A percentile compares a stretch with the other conserved stretches of the same genome.
These are phyloP conservation scores for Byasa hedistus DNA, from an alignment of 2,888 invertebrate genomes.

Conservation along the genomic window DNA sequence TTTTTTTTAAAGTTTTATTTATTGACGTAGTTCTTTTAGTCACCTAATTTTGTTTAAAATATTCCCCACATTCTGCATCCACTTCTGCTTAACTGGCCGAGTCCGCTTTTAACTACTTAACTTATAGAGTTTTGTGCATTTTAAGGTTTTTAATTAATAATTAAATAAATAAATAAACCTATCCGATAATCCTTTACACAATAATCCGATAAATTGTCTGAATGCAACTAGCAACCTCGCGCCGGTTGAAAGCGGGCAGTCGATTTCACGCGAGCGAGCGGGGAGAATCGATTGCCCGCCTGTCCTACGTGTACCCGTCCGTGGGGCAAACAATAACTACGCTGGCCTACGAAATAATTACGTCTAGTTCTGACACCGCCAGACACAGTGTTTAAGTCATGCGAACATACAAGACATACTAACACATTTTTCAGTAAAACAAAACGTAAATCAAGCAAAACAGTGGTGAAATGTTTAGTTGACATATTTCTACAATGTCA, in stretches of 20 bases:
- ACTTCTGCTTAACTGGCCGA: too few relatives aligned
- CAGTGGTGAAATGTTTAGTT: too few relatives aligned
- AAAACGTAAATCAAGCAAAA: too few relatives aligned
- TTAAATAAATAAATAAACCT: too few relatives aligned
- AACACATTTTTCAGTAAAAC: too few relatives aligned
- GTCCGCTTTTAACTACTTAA: too few relatives aligned
- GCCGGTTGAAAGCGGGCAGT: constrained; percentile 46
- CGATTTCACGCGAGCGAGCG: constrained; percentile 73
- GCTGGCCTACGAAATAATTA: constrained; percentile 36
- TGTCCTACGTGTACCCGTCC: constrained; percentile 54
- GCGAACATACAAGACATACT: neutral
- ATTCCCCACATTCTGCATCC: too few relatives aligned
- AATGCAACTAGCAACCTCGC: constrained; percentile 35
- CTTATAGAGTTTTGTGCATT: too few relatives aligned
- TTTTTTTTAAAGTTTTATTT: too few relatives aligned
- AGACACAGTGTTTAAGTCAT: constrained; percentile 8
- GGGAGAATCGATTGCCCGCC: constrained; percentile 65
- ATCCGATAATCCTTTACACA: constrained; percentile 3
- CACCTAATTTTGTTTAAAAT: too few relatives aligned
- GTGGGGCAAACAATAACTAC: constrained; percentile 40
- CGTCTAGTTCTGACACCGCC: constrained; percentile 15
- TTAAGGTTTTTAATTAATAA: too few relatives aligned
- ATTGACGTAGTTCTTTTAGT: too few relatives aligned
- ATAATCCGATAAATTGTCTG: constrained; percentile 39
- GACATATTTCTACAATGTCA: neutral